Evolutionary conservation across 2,888 invertebrate genomes (phyloP).

Genomic region (Euphydryas editha): DNA sequence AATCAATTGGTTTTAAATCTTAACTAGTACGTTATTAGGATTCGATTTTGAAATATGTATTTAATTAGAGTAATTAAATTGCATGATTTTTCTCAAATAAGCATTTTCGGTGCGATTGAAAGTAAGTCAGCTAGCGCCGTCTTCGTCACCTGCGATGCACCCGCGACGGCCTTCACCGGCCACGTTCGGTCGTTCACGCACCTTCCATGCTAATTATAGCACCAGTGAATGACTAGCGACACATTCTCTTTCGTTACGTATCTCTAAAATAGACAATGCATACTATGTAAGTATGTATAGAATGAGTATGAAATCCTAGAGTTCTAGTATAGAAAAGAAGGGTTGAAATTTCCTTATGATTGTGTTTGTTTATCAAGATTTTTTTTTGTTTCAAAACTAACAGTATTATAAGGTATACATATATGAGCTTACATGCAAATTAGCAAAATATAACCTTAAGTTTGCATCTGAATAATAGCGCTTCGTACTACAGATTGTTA

Average conservation of each 20-base stretch:
- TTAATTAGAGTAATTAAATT: too few species aligned
- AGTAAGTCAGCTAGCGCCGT: slow-evolving; percentile 13
- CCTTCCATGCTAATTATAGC: slow-evolving; percentile 62
- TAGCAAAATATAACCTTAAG: too few species aligned
- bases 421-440: too few species aligned
- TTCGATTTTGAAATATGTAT: too few species aligned
- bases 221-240: slow-evolving; percentile 51
- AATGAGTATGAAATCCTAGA: background rate
- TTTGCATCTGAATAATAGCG: too few species aligned
- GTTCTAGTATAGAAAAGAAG: background rate
- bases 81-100: slow-evolving; percentile 9
- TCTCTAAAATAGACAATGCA: slow-evolving; percentile 21
- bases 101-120: slow-evolving; percentile 26
- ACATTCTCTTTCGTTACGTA: slow-evolving; percentile 37
- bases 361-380: too few species aligned
- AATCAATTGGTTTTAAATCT: too few species aligned
- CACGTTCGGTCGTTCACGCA: slow-evolving; percentile 58
- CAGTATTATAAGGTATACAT: too few species aligned
- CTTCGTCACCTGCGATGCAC: slow-evolving; percentile 49
- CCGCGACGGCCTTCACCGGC: slow-evolving; percentile 58
- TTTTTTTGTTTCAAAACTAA: too few species aligned
- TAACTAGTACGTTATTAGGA: too few species aligned
- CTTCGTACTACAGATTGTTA: too few species aligned
- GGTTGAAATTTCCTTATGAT: too few species aligned
- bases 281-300: background rate